Conservation (phyloP, 2,113 vertebrate species). For the Myrmophylax atrothorax region DNA sequence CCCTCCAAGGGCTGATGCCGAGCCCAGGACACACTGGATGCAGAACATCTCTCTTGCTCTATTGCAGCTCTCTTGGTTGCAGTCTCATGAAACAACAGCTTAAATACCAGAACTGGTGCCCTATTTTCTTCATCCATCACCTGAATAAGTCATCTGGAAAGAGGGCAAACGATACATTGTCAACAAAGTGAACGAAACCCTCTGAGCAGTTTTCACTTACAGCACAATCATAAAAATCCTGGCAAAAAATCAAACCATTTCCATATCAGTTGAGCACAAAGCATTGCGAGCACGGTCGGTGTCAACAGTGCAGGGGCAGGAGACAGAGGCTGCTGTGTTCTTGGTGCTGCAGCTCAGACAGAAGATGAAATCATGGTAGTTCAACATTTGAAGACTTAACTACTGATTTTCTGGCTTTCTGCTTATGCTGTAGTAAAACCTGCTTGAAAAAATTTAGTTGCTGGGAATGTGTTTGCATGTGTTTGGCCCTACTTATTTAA, state of each 20-base stretch:
- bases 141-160: constrained; percentile 14
- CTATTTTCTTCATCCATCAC: background rate
- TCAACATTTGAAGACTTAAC: constrained; percentile 22
- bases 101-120: background rate
- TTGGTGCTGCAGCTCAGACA: background rate
- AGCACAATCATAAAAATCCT: background rate
- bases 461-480: background rate
- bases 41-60: background rate
- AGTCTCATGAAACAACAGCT: background rate
- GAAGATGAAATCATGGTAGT: constrained; percentile 33
- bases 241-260: background rate
- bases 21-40: rapidly evolving
- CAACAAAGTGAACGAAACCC: background rate
- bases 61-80: background rate
- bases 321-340: constrained; percentile 51
- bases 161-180: background rate
- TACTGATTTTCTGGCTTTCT: constrained; percentile 23
- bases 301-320: constrained; percentile 6
- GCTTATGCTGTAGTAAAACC: background rate
- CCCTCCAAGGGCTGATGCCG: background rate
- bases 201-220: background rate
- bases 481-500: background rate
- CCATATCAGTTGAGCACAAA: background rate
- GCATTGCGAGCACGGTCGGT: background rate
- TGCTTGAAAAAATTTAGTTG: background rate